Percentiles rank a stretch among this genome's conserved stretches.
Conservation (phyloP, 2,797 vertebrate species). For the Avahi laniger region DNA sequence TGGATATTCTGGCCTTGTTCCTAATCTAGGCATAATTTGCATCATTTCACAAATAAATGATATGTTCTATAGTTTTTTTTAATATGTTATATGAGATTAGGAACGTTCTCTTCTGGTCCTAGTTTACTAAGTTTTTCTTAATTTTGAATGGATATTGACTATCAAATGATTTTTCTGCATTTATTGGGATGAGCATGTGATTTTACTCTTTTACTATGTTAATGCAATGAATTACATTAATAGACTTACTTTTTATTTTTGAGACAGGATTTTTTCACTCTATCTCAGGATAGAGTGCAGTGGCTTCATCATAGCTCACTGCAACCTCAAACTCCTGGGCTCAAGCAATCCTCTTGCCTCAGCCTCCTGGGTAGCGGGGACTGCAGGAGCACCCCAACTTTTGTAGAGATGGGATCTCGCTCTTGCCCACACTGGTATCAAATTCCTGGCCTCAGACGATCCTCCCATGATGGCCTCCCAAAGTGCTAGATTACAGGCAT, state of each 20-base stretch:
- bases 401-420: neutral
- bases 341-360: neutral
- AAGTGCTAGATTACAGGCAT: neutral
- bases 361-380: neutral
- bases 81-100: neutral
- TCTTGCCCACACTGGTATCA: neutral
- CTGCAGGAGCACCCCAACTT: neutral
- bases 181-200: neutral
- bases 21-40: neutral
- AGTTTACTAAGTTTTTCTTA: conserved; percentile 23
- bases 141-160: neutral
- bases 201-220: conserved; percentile 24
- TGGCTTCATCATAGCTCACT: neutral
- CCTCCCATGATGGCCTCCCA: neutral
- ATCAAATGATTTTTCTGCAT: neutral
- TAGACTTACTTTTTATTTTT: neutral
- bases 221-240: neutral
- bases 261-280: neutral
- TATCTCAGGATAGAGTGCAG: neutral
- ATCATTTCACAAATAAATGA: neutral
- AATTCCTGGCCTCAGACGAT: neutral
- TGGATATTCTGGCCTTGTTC: neutral
- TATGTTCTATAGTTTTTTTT: neutral
- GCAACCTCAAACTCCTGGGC: neutral
- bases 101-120: neutral